A percentile compares a stretch with the other conserved stretches of the same genome.
Conservation (phyloP, 2,113 vertebrate genomes). For the Bombycilla garrulus region DNA sequence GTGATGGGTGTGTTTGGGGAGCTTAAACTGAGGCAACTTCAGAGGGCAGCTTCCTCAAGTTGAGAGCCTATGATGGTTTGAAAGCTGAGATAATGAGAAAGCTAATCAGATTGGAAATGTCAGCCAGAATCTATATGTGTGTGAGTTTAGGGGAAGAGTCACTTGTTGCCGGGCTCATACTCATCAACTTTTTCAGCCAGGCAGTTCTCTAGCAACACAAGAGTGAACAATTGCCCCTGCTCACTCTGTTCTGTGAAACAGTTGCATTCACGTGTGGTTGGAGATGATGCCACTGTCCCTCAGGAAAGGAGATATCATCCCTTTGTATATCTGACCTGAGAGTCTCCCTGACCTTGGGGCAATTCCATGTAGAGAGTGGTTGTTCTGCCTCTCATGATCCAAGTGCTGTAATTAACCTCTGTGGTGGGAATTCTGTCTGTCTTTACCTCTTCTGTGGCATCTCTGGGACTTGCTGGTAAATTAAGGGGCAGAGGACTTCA, state of each 20-base stretch:
- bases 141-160: background rate
- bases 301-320: background rate
- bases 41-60: background rate
- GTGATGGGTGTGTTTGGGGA: background rate
- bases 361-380: background rate
- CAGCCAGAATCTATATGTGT: background rate
- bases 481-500: background rate
- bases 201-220: background rate
- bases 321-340: background rate
- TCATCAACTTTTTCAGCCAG: background rate
- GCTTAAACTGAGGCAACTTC: background rate
- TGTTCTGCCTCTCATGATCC: background rate
- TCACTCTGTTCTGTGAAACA: accelerated
- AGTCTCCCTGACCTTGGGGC: background rate
- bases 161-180: background rate
- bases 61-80: background rate
- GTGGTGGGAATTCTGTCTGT: background rate
- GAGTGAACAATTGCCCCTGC: background rate
- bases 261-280: background rate
- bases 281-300: background rate
- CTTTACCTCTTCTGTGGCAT: background rate
- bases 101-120: background rate
- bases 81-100: background rate
- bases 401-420: background rate
- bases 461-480: accelerated